Evolutionary conservation across 2,113 vertebrate genomes (phyloP).

Genomic region (Stegastes partitus): DNA sequence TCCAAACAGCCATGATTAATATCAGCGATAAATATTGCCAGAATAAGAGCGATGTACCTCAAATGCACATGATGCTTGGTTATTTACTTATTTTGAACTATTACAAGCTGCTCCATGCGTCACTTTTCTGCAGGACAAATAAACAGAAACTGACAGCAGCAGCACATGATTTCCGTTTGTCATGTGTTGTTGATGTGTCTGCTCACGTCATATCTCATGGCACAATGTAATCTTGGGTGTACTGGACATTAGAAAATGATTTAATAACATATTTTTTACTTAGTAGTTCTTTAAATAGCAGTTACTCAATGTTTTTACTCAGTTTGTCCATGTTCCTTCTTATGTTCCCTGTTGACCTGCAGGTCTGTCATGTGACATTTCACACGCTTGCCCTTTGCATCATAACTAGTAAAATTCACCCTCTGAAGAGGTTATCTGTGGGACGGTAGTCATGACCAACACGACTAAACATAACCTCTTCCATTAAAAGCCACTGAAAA

Average conservation of each 20-base stretch:
- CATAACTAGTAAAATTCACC: constrained; percentile 38
- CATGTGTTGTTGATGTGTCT: constrained; percentile 32
- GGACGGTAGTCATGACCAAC: constrained; percentile 13
- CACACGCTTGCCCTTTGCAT: constrained; percentile 21
- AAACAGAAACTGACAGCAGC: constrained; percentile 11
- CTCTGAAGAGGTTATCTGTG: constrained; percentile 8
- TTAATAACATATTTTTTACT: too few relatives aligned
- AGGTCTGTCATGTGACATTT: constrained; percentile 21
- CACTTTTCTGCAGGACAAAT: neutral
- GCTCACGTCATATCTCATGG: neutral
- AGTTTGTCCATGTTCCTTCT: neutral
- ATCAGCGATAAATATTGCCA: constrained; percentile 1
- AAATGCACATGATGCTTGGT: neutral
- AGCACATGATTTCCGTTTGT: constrained; percentile 14
- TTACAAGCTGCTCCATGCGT: neutral
- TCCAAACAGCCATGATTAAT: constrained; percentile 6
- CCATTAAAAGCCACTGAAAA: constrained; percentile 40
- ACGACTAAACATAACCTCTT: constrained; percentile 54
- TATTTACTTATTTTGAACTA: neutral
- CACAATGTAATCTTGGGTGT: neutral
- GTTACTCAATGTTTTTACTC: neutral
- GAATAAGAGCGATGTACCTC: neutral
- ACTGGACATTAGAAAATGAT: neutral
- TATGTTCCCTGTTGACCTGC: neutral
- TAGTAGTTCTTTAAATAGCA: too few relatives aligned